Percentiles rank a stretch among this genome's conserved stretches.
phyloP scores from a whole-genome alignment of 1,140 invertebrate species.

The Manduca sexta region DNA sequence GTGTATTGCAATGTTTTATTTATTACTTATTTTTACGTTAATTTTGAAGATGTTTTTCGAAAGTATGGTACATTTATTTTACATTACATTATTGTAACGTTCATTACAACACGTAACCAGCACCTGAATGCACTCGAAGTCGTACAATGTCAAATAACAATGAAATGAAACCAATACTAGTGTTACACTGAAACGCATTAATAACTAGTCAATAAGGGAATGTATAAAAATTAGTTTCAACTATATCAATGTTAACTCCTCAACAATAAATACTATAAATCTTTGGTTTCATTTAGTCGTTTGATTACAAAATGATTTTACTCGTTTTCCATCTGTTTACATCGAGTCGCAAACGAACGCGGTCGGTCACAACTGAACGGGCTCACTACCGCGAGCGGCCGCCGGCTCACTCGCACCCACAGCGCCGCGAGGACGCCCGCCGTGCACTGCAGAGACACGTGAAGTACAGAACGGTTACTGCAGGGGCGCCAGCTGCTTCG shows the following conservation, averaged over 20 bases:
- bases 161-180: conserved; percentile 7
- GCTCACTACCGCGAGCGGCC: too few relatives aligned
- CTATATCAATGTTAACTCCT: conserved; percentile 56
- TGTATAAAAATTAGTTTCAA: conserved; percentile 64
- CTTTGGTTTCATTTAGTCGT: conserved; percentile 68
- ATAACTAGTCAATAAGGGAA: conserved; percentile 48
- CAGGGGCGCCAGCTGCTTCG: conserved; percentile 74
- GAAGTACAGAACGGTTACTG: conserved; percentile 17
- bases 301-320: conserved; percentile 41
- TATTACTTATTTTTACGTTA: too few relatives aligned
- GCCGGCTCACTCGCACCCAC: too few relatives aligned
- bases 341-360: conserved; percentile 14
- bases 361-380: conserved; percentile 3
- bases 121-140: too few relatives aligned
- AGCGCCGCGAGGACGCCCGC: not conserved
- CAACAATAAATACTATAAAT: conserved; percentile 70
- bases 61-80: too few relatives aligned
- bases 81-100: too few relatives aligned
- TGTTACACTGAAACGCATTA: conserved; percentile 17
- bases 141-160: conserved; percentile 1
- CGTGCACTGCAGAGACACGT: not conserved
- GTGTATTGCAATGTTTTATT: too few relatives aligned
- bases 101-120: too few relatives aligned
- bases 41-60: too few relatives aligned
- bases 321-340: conserved; percentile 14